Evolutionary conservation across 1,140 invertebrate genomes (phyloP).

Genomic region (Drosophila navojoa): DNA sequence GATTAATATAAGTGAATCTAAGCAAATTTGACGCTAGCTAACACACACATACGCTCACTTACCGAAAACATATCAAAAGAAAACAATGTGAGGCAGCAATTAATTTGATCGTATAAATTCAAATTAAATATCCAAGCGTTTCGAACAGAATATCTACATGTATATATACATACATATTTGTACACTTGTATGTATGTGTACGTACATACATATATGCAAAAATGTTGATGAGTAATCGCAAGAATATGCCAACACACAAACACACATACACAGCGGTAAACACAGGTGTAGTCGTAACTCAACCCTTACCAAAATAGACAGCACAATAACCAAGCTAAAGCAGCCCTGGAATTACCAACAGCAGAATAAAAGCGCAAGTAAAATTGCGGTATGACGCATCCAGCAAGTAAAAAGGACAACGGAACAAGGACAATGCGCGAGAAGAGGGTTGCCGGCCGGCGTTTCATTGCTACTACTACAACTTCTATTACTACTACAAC

Average conservation of each 20-base stretch:
- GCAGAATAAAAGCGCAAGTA: conserved; percentile 68
- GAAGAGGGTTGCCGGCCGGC: conserved; percentile 62
- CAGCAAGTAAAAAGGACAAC: conserved; percentile 60
- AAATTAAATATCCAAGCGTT: conserved; percentile 38
- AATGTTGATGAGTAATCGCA: conserved; percentile 67
- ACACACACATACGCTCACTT: neutral
- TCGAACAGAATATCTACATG: conserved; percentile 4
- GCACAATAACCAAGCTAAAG: conserved; percentile 25
- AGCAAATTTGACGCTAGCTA: conserved; percentile 25
- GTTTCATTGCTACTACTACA: conserved; percentile 38
- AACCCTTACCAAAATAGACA: conserved; percentile 47
- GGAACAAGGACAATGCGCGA: conserved; percentile 19
- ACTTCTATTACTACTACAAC: conserved; percentile 22
- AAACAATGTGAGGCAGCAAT: conserved; percentile 31
- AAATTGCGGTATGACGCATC: conserved; percentile 77
- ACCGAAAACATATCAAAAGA: neutral
- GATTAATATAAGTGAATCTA: conserved; percentile 22
- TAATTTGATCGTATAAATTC: conserved; percentile 56
- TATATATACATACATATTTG: too few species aligned
- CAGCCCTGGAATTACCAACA: conserved; percentile 21
- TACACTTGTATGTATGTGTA: neutral
- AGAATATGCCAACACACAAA: conserved; percentile 54
- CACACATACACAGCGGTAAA: conserved; percentile 22
- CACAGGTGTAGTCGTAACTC: conserved; percentile 45
- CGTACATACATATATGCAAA: too few species aligned